These are phyloP conservation scores for Sminthopsis crassicaudata DNA, from an alignment of 2,113 vertebrate species.

Conservation along the genomic window DNA sequence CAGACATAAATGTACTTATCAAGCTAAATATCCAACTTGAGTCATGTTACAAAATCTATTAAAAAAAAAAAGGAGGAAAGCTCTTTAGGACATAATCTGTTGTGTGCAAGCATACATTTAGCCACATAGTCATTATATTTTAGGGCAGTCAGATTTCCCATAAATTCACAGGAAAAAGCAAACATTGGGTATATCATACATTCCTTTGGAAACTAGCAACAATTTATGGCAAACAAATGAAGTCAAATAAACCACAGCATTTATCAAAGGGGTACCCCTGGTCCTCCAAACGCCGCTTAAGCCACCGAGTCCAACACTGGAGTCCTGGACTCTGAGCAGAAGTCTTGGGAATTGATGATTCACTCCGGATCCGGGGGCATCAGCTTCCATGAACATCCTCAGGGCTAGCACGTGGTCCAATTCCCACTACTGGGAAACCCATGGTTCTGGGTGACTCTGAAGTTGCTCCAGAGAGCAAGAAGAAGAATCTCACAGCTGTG, in stretches of 20 bases:
- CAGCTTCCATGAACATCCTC: background rate
- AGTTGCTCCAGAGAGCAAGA: background rate
- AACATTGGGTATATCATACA: constrained; percentile 32
- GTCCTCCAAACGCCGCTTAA: constrained; percentile 50
- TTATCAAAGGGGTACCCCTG: constrained; percentile 63
- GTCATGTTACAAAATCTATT: background rate
- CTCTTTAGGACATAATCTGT: background rate
- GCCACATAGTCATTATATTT: constrained; percentile 36
- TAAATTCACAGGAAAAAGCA: constrained; percentile 50
- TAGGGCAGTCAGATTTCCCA: constrained; percentile 26
- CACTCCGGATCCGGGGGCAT: background rate
- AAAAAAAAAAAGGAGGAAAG: background rate
- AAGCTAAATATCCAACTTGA: constrained; percentile 43
- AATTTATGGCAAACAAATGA: constrained; percentile 48
- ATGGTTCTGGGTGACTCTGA: background rate
- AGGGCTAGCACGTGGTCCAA: background rate
- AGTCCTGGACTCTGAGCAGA: background rate
- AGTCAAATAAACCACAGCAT: constrained; percentile 57
- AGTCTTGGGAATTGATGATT: background rate
- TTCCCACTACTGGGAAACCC: background rate
- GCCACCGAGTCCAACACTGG: background rate
- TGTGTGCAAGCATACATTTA: background rate
- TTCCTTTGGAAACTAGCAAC: constrained; percentile 21
- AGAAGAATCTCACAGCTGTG: background rate
- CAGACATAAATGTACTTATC: background rate